Percentiles rank a stretch among this genome's conserved stretches.
Evolutionary conservation across 1,140 invertebrate genomes (phyloP).

Genomic region (Magallana gigas): DNA sequence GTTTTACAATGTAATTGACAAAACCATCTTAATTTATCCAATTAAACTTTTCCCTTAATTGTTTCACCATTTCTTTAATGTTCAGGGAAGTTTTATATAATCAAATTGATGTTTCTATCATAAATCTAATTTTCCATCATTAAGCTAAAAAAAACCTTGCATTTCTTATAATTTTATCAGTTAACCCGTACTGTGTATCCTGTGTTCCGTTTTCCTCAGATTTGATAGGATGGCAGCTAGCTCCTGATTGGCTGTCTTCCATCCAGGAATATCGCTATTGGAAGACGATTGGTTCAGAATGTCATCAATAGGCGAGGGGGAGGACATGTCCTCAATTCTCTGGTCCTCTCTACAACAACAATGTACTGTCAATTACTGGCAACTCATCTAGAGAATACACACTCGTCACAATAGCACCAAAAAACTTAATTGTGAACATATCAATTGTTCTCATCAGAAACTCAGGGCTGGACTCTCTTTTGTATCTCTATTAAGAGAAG

Average conservation of each 20-base stretch:
- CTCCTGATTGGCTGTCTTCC: slow-evolving; percentile 79
- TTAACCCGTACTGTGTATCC: slow-evolving; percentile 80
- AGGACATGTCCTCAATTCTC: slow-evolving; percentile 65
- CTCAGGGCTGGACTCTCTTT: too few relatives aligned
- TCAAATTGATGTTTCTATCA: too few relatives aligned
- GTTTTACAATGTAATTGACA: neutral
- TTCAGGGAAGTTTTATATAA: too few relatives aligned
- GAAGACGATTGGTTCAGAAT: slow-evolving; percentile 69
- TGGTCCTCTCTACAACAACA: slow-evolving; percentile 70
- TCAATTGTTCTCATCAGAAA: too few relatives aligned
- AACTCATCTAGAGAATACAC: too few relatives aligned
- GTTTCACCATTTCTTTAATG: too few relatives aligned
- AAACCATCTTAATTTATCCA: too few relatives aligned
- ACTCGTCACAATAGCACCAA: neutral
- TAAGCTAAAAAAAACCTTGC: too few relatives aligned
- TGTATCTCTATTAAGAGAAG: too few relatives aligned
- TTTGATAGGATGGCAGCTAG: slow-evolving; percentile 83
- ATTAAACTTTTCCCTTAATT: too few relatives aligned
- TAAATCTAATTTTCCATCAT: too few relatives aligned
- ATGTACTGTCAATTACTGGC: neutral
- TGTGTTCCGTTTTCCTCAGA: slow-evolving; percentile 83
- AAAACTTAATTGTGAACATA: too few relatives aligned
- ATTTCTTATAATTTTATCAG: neutral
- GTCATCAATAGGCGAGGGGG: slow-evolving; percentile 74
- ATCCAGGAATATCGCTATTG: slow-evolving; percentile 75